Percentiles rank a stretch among this genome's conserved stretches.
phyloP scores from a whole-genome alignment of 2,888 invertebrate species.

The Phania funesta region DNA sequence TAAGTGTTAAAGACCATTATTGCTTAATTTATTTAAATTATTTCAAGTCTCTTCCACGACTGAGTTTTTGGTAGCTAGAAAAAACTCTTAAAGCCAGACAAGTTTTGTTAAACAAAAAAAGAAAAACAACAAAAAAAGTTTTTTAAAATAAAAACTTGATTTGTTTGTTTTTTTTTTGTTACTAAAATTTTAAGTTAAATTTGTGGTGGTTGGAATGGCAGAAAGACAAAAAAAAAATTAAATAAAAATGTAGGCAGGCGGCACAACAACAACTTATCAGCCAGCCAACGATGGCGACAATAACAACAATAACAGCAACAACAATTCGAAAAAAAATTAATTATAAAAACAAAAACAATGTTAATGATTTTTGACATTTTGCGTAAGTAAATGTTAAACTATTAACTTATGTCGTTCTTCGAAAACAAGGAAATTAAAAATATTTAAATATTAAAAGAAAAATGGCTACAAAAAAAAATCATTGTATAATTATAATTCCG shows the following conservation, averaged over 20 bases:
- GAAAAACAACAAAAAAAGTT: neutral
- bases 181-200: conserved; percentile 43
- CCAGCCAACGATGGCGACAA: conserved; percentile 29
- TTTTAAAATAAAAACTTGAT: conserved; percentile 43
- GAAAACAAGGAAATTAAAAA: conserved; percentile 45
- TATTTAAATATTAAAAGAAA: neutral
- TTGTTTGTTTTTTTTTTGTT: conserved; percentile 13
- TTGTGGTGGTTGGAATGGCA: conserved; percentile 33
- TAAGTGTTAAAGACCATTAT: conserved; percentile 42
- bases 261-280: conserved; percentile 38
- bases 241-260: conserved; percentile 22
- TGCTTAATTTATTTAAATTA: conserved; percentile 43
- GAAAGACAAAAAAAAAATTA: neutral
- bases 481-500: too few relatives aligned
- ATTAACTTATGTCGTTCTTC: conserved; percentile 40
- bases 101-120: conserved; percentile 40
- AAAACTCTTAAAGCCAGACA: conserved; percentile 24
- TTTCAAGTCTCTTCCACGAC: conserved; percentile 9
- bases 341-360: conserved; percentile 5
- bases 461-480: neutral
- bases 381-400: conserved; percentile 65
- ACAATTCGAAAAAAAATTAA: conserved; percentile 1
- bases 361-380: conserved; percentile 63
- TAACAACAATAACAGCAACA: neutral
- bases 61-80: neutral